Base-by-base conservation (phyloP, 2,797 vertebrate genomes). In the Poecilia gillii region DNA sequence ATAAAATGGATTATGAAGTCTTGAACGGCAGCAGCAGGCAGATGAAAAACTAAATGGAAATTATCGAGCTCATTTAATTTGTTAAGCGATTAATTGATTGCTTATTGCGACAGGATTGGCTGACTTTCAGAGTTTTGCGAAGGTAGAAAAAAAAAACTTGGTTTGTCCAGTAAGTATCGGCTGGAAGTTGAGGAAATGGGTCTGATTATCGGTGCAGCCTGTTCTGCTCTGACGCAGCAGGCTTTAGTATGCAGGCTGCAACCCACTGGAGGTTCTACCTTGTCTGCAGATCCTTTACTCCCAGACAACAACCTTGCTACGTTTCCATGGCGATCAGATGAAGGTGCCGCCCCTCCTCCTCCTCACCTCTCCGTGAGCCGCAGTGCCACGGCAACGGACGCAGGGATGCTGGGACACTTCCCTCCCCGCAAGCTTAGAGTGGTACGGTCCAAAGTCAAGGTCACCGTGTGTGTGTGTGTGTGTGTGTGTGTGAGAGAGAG, bases 321-420 rank as follows among this genome's bases (percentile, higher is more conserved):
- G 92, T 94, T 94, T 86, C 91, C 77, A 92, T 93, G 89, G 92
- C 62, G 83, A 94, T 85, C 28, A 39, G 75, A 84, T 83, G 78
- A 83, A 68, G 87, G 83, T 55, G 75, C 76, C 43, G 76, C 77
- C 77, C 82, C 59, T 55, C 28, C 31, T 55, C 28, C n/a, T 31
- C 31, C 39, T 39, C 12, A 4, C 23, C 23, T 49, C 28, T 41
- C 6, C 51, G 46, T 81, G 16, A 82, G 77, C 86, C 88, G 90
- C 90, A 93, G 81, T 90, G 89, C 88, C 76, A 80, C 77, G 75
- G 78, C 59, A 74, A 83, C 71, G 68, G 73, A 78, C 64, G 59
- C 74, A 75, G 83, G 80, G 82, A 88, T 89, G 79, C 79, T 79
- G 59, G 88, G 84, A 87, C 78, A 36, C 80, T 75, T 77, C 78